Conservation (phyloP, 1,140 invertebrate species). For the Pseudomyrmex sp. region DNA sequence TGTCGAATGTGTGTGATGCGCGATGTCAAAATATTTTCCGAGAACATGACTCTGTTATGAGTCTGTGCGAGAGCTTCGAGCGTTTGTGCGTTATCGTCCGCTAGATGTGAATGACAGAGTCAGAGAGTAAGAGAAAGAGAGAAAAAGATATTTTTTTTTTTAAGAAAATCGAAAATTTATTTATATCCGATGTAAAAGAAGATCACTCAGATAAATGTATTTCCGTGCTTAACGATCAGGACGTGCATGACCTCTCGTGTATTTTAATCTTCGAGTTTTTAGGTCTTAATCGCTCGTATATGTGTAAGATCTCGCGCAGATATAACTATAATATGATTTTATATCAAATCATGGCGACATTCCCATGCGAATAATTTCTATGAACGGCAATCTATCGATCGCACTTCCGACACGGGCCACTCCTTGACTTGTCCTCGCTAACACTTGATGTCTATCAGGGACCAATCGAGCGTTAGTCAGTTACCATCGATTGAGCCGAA, state of each 20-base stretch:
- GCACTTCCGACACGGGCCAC: slow-evolving; percentile 5
- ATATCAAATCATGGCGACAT: slow-evolving; percentile 35
- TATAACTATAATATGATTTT: slow-evolving; percentile 15
- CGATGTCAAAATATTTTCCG: slow-evolving; percentile 18
- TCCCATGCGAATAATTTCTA: slow-evolving; percentile 35
- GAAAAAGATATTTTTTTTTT: neutral
- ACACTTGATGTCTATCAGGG: slow-evolving; percentile 58
- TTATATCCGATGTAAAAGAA: slow-evolving; percentile 18
- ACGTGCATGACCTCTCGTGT: slow-evolving; percentile 21
- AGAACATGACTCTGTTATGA: neutral
- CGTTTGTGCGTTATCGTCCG: neutral
- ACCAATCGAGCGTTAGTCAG: slow-evolving; percentile 70
- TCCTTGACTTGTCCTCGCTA: slow-evolving; percentile 43
- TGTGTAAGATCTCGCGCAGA: slow-evolving; percentile 28
- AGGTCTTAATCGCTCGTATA: slow-evolving; percentile 28
- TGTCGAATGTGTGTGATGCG: neutral
- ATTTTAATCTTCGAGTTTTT: slow-evolving; percentile 39
- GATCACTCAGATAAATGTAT: neutral
- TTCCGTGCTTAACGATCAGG: slow-evolving; percentile 15
- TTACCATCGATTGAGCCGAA: slow-evolving; percentile 70
- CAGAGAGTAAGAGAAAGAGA: no score
- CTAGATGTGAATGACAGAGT: neutral
- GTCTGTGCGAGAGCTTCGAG: neutral
- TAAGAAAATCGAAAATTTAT: slow-evolving; percentile 37
- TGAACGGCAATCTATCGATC: slow-evolving; percentile 56